These are phyloP conservation scores for Gephyroberyx darwinii DNA, from an alignment of 2,797 vertebrate genomes.

Conservation along the genomic window DNA sequence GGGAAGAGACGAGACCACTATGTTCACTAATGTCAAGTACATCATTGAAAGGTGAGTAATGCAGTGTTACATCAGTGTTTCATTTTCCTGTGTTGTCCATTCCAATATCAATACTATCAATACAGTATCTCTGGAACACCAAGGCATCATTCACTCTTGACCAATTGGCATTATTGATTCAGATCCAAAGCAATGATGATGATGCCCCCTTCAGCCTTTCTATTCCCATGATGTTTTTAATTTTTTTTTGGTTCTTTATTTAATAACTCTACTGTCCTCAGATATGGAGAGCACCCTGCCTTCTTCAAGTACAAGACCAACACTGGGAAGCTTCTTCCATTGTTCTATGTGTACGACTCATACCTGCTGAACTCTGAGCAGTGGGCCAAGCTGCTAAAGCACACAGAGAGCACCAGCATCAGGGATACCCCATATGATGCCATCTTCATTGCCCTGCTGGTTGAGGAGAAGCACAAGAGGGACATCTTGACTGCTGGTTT, in stretches of 20 bases:
- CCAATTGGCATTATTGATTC: neutral
- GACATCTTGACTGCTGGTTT: constrained; percentile 91
- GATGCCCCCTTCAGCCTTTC: neutral
- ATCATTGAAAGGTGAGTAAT: constrained; percentile 90
- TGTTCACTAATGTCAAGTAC: constrained; percentile 91
- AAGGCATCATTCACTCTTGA: neutral
- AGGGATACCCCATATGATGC: constrained; percentile 90
- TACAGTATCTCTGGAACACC: neutral
- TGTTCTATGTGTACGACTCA: constrained; percentile 98
- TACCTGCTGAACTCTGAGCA: constrained; percentile 90
- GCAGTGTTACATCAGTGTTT: constrained; percentile 7
- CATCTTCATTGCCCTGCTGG: constrained; percentile 92
- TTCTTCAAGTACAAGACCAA: constrained; percentile 91
- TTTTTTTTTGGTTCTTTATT: constrained; percentile 17
- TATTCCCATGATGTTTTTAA: constrained; percentile 19
- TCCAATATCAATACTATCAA: constrained; percentile 14
- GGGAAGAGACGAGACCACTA: constrained; percentile 89
- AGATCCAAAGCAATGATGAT: neutral
- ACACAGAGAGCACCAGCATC: constrained; percentile 85
- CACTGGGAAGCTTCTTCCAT: constrained; percentile 86
- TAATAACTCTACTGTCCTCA: constrained; percentile 70
- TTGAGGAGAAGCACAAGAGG: constrained; percentile 92
- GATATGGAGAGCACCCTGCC: constrained; percentile 92
- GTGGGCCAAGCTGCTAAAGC: constrained; percentile 90
- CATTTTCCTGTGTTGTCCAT: neutral